A percentile compares a stretch with the other conserved stretches of the same genome.
These are phyloP conservation scores for Cyphotilapia sp. DNA, from an alignment of 2,113 vertebrate species.

Conservation along the genomic window DNA sequence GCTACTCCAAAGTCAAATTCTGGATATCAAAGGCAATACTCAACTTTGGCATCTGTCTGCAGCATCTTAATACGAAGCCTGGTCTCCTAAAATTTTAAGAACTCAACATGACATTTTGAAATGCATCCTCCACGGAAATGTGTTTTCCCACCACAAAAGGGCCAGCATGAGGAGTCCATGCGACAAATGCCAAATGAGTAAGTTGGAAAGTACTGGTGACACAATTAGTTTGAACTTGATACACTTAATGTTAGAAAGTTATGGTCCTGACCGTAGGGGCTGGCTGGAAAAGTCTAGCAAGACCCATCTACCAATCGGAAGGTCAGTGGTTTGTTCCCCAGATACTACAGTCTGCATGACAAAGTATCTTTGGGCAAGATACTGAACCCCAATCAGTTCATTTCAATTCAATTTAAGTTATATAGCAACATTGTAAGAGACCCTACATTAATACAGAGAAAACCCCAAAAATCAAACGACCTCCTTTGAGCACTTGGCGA, in stretches of 20 bases:
- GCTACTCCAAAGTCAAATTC: constrained; percentile 57
- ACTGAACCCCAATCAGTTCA: background rate
- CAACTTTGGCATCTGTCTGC: constrained; percentile 55
- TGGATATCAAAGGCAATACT: constrained; percentile 58
- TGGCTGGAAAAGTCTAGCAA: background rate
- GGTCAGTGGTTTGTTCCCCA: background rate
- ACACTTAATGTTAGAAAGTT: background rate
- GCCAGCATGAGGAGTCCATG: background rate
- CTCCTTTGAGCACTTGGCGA: background rate
- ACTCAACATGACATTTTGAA: constrained; percentile 20
- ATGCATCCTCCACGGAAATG: background rate
- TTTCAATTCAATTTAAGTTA: background rate
- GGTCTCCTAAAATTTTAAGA: constrained; percentile 14
- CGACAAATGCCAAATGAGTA: background rate
- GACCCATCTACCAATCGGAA: background rate
- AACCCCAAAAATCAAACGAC: background rate
- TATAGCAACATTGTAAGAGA: background rate
- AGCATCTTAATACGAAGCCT: constrained; percentile 50
- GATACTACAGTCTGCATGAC: background rate
- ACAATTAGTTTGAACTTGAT: background rate
- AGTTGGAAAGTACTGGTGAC: background rate
- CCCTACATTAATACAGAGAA: background rate
- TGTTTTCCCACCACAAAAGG: constrained; percentile 2
- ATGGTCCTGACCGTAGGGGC: background rate
- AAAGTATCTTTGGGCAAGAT: accelerated